Base-by-base conservation (phyloP, 2,113 vertebrate species). In the Laterallus jamaicensis region DNA sequence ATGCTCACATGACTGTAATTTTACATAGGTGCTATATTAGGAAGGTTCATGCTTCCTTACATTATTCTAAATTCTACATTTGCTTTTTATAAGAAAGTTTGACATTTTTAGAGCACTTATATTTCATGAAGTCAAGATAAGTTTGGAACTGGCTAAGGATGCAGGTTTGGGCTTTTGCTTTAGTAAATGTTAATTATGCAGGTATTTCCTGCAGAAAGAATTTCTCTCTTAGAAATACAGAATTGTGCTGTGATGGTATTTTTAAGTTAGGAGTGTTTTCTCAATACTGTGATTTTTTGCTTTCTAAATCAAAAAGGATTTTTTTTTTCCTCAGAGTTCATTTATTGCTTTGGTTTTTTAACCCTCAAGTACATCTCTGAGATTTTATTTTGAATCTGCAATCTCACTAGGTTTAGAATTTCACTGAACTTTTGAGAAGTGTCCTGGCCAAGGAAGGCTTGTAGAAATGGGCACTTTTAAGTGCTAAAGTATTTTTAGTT, bases 401-500 rank as follows among this genome's bases (percentile, higher is more conserved):
- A 6, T 90, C 47, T 42, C 70, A 26, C 74, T 37, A 87, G 17
- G 29, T 85, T 87, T 76, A 67, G 74, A 84, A 95, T 88, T 76
- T 76, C 79, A 70, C 59, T 77, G 83, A 78, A 87, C 26, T 62
- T 63, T 54, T 64, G 50, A 60, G 63, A 86, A 71, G 28, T 68
- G 31, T 77, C 82, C 67, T 94, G 60, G 55, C 40, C 59, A 85
- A 73, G n/a, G 39, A 93, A 69, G 74, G 32, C 52, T 82, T 88
- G 47, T 42, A 94, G 59, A 80, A 82, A 59, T 49, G 73, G 79
- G 83, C 44, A 66, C 59, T 88, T 93, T 40, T 56, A 94, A 76
- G 55, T 50, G 47, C 35, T 60, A 49, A 83, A 73, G 21, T 94
- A 91, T 90, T 93, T 95, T 94, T 74, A 93, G 84, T 80, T 80